Evolutionary conservation across 2,797 vertebrate genomes (phyloP).

Genomic region (Buphagus erythrorhynchus): DNA sequence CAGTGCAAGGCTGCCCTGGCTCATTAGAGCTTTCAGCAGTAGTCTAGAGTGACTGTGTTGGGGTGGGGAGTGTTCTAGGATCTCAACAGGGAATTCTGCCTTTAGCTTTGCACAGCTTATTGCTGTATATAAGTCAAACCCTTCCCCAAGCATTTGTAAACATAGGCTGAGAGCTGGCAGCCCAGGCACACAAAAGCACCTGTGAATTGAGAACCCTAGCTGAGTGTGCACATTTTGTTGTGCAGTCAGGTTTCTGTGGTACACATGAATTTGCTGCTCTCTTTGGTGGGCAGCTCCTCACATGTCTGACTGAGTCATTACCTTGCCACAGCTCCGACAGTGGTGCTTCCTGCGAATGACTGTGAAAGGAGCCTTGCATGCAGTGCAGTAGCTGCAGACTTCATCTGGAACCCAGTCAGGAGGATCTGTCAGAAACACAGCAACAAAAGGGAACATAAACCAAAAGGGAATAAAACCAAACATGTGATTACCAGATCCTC

Average conservation of each 20-base stretch:
- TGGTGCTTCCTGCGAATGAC: conserved; percentile 98
- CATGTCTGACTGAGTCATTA: conserved; percentile 54
- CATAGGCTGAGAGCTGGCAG: neutral
- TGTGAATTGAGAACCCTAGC: neutral
- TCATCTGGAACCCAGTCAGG: conserved; percentile 98
- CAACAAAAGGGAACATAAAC: conserved; percentile 6
- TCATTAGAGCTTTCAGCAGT: neutral
- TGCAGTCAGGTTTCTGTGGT: neutral
- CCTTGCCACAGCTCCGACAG: conserved; percentile 98
- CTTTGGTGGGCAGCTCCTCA: neutral
- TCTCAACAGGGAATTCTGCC: neutral
- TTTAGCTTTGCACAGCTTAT: neutral
- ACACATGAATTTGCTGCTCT: neutral
- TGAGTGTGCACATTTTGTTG: accelerated
- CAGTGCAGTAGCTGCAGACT: conserved; percentile 91
- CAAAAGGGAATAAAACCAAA: conserved; percentile 12
- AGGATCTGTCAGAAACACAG: conserved; percentile 82
- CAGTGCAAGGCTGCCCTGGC: neutral
- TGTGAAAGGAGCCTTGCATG: conserved; percentile 96
- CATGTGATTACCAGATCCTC: neutral
- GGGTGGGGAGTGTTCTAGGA: neutral
- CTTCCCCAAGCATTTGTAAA: neutral
- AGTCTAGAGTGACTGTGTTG: neutral
- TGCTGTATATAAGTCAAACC: neutral
- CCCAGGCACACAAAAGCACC: neutral